Percentiles rank a stretch among this genome's conserved stretches.
Conservation (phyloP, 2,888 invertebrate genomes). For the Yponomeuta evonymella region DNA sequence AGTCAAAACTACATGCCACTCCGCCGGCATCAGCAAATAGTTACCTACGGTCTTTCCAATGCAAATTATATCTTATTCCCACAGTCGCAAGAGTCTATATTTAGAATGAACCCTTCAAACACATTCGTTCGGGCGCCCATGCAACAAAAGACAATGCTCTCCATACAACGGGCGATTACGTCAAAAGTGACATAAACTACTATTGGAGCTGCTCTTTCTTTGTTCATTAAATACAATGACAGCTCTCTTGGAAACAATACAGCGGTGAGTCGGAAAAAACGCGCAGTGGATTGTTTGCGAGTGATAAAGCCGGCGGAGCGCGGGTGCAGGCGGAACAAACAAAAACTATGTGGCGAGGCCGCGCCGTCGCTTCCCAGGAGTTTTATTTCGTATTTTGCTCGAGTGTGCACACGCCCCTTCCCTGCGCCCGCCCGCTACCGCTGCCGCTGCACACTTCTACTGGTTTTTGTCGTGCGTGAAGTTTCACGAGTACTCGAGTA, state of each 20-base stretch:
- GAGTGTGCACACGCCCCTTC: too few relatives aligned
- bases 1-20: neutral
- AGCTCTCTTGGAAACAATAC: constrained; percentile 1
- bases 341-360: neutral
- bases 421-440: too few relatives aligned
- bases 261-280: neutral
- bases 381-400: neutral
- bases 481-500: neutral
- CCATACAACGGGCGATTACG: constrained; percentile 5
- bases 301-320: neutral
- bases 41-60: neutral
- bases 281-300: neutral
- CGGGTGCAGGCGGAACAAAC: neutral
- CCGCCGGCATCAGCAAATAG: neutral
- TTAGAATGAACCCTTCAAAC: neutral
- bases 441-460: too few relatives aligned
- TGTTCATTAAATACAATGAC: constrained; percentile 5
- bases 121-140: neutral
- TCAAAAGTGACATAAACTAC: constrained; percentile 8
- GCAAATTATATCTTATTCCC: neutral
- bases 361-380: neutral
- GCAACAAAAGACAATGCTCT: constrained; percentile 10
- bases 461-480: too few relatives aligned
- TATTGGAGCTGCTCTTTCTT: neutral
- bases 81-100: neutral